Percentiles rank a stretch among this genome's conserved stretches.
phyloP scores from a whole-genome alignment of 1,140 invertebrate species.

The Leptoteleia sp. region DNA sequence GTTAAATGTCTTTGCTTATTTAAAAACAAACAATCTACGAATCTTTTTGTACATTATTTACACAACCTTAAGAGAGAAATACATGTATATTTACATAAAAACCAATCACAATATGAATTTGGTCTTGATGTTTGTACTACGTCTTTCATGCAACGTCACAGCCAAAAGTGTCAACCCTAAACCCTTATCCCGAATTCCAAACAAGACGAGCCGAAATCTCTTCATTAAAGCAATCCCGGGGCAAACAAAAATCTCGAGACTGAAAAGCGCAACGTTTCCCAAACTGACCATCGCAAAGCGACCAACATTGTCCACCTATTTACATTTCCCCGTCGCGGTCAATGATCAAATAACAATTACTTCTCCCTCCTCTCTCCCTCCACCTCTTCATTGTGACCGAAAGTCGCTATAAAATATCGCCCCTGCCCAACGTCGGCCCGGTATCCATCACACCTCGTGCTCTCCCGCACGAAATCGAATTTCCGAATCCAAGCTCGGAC shows the following conservation, averaged over 20 bases:
- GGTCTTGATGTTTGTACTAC: too few species aligned
- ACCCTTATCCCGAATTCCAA: too few species aligned
- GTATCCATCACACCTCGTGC: conserved; percentile 38
- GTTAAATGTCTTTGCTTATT: too few species aligned
- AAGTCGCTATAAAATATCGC: neutral
- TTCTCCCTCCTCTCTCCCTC: neutral
- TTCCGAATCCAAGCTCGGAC: conserved; percentile 7
- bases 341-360: conserved; percentile 29
- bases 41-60: too few species aligned
- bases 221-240: conserved; percentile 19
- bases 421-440: neutral
- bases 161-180: too few species aligned
- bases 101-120: too few species aligned
- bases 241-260: conserved; percentile 27
- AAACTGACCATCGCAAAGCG: conserved; percentile 35
- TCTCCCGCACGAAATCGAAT: conserved; percentile 25
- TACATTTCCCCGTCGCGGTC: conserved; percentile 23
- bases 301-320: conserved; percentile 25
- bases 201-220: neutral
- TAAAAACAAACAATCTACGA: too few species aligned
- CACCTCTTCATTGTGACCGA: neutral
- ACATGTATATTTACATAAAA: too few species aligned
- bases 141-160: too few species aligned
- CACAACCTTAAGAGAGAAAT: too few species aligned
- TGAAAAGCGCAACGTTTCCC: conserved; percentile 19